Evolutionary conservation across 2,113 vertebrate genomes (phyloP).

Genomic region (Saguinus midas): DNA sequence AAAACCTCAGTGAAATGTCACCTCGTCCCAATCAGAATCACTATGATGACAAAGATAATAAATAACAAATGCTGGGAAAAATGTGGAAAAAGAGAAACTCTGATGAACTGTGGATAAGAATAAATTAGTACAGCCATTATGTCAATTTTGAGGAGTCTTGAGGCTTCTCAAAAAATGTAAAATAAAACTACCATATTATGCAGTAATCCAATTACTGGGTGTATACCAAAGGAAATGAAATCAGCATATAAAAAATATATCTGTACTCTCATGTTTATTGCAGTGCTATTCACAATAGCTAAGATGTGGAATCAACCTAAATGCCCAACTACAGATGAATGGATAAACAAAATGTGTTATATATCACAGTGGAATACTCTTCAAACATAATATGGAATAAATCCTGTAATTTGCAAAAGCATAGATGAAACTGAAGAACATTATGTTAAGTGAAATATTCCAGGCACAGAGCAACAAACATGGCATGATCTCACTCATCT

Average conservation of each 20-base stretch:
- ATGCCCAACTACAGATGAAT: neutral
- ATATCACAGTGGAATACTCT: neutral
- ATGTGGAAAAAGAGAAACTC: neutral
- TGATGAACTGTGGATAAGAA: neutral
- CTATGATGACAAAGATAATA: neutral
- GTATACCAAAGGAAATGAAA: neutral
- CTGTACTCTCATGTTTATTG: neutral
- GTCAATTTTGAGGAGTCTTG: neutral
- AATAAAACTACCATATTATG: neutral
- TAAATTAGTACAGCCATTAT: neutral
- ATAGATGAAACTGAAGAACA: neutral
- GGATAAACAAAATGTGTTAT: neutral
- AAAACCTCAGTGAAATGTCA: neutral
- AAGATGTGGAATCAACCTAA: neutral
- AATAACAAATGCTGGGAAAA: neutral
- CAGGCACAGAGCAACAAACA: neutral
- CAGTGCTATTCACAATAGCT: neutral
- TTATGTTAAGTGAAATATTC: neutral
- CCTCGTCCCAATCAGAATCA: neutral
- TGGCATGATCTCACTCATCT: neutral
- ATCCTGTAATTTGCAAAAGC: neutral
- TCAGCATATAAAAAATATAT: neutral
- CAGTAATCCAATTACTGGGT: neutral
- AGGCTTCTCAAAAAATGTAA: neutral
- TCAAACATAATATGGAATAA: neutral